Percentiles rank a stretch among this genome's conserved stretches.
These are phyloP conservation scores for Willowsia nigromaculata DNA, from an alignment of 2,888 invertebrate species.

Conservation along the genomic window DNA sequence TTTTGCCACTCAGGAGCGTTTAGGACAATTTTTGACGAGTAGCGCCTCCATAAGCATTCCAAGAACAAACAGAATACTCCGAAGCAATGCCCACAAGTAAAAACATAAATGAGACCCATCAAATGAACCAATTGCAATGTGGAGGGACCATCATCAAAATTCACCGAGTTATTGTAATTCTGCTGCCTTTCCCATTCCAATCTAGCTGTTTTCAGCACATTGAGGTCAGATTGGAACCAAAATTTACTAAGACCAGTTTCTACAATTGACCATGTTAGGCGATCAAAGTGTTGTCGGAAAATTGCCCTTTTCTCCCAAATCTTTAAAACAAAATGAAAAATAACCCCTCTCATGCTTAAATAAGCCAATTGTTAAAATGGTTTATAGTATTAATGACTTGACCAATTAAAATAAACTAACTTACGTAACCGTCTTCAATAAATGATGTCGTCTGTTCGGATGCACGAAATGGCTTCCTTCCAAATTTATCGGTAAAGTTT, in stretches of 20 bases:
- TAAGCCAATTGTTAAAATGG: not conserved
- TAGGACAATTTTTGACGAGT: not conserved
- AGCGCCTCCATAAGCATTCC: not conserved
- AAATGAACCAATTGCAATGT: not conserved
- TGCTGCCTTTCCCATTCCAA: not conserved
- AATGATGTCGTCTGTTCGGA: slow-evolving; percentile 47
- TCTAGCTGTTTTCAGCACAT: not conserved
- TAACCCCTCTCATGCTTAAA: too few relatives aligned
- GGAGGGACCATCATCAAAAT: not conserved
- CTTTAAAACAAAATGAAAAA: too few relatives aligned
- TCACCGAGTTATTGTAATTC: not conserved
- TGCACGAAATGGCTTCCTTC: not conserved
- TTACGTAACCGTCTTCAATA: slow-evolving; percentile 52
- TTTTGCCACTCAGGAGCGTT: too few relatives aligned
- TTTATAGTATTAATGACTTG: too few relatives aligned
- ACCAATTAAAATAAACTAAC: not conserved
- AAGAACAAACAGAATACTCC: not conserved
- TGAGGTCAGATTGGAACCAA: slow-evolving; percentile 8
- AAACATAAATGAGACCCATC: not conserved
- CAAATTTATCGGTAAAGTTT: slow-evolving; percentile 48
- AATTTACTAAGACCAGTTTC: not conserved
- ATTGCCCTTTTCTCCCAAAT: slow-evolving; percentile 33
- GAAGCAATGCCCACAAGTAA: not conserved
- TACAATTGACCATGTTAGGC: slow-evolving; percentile 7
- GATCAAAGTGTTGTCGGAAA: slow-evolving; percentile 15